These are phyloP conservation scores for Esox niger DNA, from an alignment of 2,113 vertebrate species.

Conservation along the genomic window DNA sequence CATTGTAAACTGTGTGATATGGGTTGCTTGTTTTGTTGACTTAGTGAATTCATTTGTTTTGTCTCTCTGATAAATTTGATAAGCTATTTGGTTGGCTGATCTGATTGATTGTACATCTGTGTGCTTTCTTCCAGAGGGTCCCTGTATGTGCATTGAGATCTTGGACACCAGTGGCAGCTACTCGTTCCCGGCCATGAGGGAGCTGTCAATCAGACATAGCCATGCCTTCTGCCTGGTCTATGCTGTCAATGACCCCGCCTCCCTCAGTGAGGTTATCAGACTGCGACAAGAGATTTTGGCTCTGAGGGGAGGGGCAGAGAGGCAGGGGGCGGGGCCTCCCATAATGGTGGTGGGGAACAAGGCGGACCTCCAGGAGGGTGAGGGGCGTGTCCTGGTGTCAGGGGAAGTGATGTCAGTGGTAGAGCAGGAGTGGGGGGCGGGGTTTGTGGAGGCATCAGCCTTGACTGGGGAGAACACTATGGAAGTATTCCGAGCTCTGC, in stretches of 20 bases:
- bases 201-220: slow-evolving; percentile 67
- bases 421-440: slow-evolving; percentile 60
- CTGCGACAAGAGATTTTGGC: slow-evolving; percentile 67
- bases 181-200: slow-evolving; percentile 75
- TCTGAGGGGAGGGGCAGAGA: slow-evolving; percentile 48
- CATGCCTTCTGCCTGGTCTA: slow-evolving; percentile 73
- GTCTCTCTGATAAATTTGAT: no score
- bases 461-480: slow-evolving; percentile 56
- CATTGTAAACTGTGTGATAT: no score
- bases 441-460: no score
- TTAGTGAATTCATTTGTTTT: no score
- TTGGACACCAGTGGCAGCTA: slow-evolving; percentile 76
- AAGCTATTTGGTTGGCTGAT: no score
- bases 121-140: no score
- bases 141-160: slow-evolving; percentile 63
- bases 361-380: slow-evolving; percentile 57
- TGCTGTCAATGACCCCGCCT: slow-evolving; percentile 60
- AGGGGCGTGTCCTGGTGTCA: slow-evolving; percentile 32
- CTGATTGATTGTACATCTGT: no score
- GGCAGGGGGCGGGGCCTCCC: slow-evolving; percentile 28
- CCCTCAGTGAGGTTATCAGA: slow-evolving; percentile 63
- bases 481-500: no score
- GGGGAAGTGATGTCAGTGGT: slow-evolving; percentile 52
- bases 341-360: slow-evolving; percentile 69
- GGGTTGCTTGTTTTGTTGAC: no score